phyloP scores from a whole-genome alignment of 2,797 vertebrate genomes.

The Myripristis jacobus region DNA sequence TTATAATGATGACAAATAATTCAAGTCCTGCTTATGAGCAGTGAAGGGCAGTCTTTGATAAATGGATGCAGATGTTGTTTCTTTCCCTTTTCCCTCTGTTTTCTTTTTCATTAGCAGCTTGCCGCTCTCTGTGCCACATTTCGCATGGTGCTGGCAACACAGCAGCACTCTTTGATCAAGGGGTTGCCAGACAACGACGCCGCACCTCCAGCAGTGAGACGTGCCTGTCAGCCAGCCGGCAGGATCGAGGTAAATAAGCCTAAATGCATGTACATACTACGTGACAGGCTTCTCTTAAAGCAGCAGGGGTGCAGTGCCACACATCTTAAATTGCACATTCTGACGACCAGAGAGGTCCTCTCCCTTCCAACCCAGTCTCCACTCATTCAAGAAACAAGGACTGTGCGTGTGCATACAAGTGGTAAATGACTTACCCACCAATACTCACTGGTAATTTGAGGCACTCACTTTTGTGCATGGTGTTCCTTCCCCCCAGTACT shows the following conservation, averaged over 20 bases:
- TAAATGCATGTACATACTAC: slow-evolving; percentile 76
- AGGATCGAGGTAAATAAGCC: slow-evolving; percentile 79
- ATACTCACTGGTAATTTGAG: slow-evolving; percentile 4
- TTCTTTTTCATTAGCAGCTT: slow-evolving; percentile 42
- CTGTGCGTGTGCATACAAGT: slow-evolving; percentile 54
- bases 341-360: slow-evolving; percentile 41
- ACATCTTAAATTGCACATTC: slow-evolving; percentile 55
- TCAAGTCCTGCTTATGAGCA: slow-evolving; percentile 52
- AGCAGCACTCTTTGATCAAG: slow-evolving; percentile 60
- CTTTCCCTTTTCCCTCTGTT: slow-evolving; percentile 27
- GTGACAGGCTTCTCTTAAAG: slow-evolving; percentile 68
- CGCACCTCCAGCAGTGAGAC: slow-evolving; percentile 78
- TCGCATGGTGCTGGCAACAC: slow-evolving; percentile 43
- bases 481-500: neutral
- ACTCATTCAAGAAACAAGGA: slow-evolving; percentile 38
- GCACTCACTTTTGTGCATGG: slow-evolving; percentile 43
- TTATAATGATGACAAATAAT: slow-evolving; percentile 66
- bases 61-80: slow-evolving; percentile 55
- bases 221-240: slow-evolving; percentile 70
- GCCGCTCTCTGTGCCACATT: slow-evolving; percentile 32
- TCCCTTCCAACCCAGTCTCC: slow-evolving; percentile 13
- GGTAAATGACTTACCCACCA: slow-evolving; percentile 32
- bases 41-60: slow-evolving; percentile 36
- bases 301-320: slow-evolving; percentile 48
- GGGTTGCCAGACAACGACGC: slow-evolving; percentile 77